Conservation (phyloP, 2,797 vertebrate species). For the Natrix natrix region DNA sequence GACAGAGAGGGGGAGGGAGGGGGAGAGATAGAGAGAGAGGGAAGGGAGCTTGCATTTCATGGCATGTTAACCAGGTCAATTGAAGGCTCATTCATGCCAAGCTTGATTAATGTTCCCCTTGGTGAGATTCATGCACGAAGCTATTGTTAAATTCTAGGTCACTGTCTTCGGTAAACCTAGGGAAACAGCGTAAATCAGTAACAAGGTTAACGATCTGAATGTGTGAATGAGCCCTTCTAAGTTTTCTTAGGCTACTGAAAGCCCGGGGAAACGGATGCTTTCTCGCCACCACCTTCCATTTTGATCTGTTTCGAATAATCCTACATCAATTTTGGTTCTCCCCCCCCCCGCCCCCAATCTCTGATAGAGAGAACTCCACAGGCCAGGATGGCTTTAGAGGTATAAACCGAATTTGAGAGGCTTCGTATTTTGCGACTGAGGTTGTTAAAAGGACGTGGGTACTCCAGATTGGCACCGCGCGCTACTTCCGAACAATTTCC, state of each 20-base stretch:
- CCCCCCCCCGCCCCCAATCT: neutral
- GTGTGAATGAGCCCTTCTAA: neutral
- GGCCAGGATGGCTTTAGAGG: neutral
- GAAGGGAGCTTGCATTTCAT: neutral
- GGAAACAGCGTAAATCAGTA: neutral
- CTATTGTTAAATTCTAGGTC: neutral
- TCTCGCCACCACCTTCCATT: neutral
- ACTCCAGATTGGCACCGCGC: neutral
- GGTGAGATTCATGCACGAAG: neutral
- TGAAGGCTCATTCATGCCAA: neutral
- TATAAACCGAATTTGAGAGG: neutral
- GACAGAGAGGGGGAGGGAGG: too few species aligned
- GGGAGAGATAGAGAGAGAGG: too few species aligned
- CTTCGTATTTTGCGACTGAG: fast-evolving
- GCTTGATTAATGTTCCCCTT: neutral
- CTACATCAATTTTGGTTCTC: neutral
- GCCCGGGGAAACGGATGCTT: neutral
- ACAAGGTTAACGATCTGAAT: neutral
- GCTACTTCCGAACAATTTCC: neutral
- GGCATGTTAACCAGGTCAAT: neutral
- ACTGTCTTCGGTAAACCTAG: neutral
- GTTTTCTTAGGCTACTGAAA: neutral
- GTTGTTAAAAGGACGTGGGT: neutral
- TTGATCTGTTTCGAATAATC: neutral
- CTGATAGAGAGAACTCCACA: neutral